phyloP scores from a whole-genome alignment of 2,888 invertebrate genomes.

The Aplocera efformata region DNA sequence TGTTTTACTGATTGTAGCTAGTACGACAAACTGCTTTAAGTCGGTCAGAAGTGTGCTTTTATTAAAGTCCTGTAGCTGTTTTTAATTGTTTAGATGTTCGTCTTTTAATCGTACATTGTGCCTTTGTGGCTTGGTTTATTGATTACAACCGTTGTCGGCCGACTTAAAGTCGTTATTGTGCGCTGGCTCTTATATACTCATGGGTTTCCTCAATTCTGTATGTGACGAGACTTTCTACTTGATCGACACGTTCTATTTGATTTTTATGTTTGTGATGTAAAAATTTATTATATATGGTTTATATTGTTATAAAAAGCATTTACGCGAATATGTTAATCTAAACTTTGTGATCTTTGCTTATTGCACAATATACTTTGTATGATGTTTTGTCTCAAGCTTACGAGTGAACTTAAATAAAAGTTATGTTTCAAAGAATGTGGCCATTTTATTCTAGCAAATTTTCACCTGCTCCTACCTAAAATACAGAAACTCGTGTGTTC shows the following conservation, averaged over 20 bases:
- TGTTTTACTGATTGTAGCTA: background rate
- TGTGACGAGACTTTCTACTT: background rate
- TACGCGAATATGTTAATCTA: constrained; percentile 41
- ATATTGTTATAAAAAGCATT: constrained; percentile 47
- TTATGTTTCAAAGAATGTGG: constrained; percentile 18
- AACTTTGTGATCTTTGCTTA: constrained; percentile 51
- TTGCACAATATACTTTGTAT: constrained; percentile 62
- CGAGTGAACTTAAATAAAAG: constrained; percentile 42
- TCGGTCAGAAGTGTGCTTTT: too few relatives aligned
- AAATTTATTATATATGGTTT: constrained; percentile 26
- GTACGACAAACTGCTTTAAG: too few relatives aligned
- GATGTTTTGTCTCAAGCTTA: constrained; percentile 56
- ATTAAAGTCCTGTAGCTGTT: too few relatives aligned
- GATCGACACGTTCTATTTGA: constrained; percentile 5
- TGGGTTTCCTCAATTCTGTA: background rate
- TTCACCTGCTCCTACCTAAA: too few relatives aligned
- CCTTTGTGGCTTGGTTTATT: too few relatives aligned
- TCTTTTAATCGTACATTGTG: too few relatives aligned
- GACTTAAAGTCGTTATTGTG: too few relatives aligned
- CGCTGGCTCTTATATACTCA: too few relatives aligned
- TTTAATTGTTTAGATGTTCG: too few relatives aligned
- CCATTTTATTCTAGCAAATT: too few relatives aligned
- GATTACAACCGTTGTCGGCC: too few relatives aligned
- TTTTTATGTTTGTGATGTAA: constrained; percentile 20
- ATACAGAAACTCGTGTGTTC: too few relatives aligned